phyloP scores from a whole-genome alignment of 2,797 vertebrate genomes.

The Micrastur ruficollis region DNA sequence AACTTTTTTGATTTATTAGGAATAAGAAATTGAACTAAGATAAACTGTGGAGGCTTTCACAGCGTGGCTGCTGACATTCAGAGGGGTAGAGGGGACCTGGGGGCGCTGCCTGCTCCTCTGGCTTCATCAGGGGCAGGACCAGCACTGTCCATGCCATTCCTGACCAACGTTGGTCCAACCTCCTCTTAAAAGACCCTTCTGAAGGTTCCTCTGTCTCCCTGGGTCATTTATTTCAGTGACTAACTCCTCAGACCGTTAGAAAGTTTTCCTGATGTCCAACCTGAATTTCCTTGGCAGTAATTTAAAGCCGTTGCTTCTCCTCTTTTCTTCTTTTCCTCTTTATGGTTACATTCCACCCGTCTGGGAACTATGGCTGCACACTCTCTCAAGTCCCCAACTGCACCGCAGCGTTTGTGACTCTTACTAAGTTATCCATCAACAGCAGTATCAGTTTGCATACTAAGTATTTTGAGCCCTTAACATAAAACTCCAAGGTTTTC shows the following conservation, averaged over 20 bases:
- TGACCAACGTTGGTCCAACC: background rate
- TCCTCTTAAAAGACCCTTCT: background rate
- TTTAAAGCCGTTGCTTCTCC: background rate
- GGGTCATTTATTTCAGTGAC: background rate
- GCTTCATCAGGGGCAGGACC: background rate
- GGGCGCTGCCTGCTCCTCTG: background rate
- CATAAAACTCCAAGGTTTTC: conserved; percentile 4
- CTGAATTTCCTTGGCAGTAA: background rate
- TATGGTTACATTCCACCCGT: background rate
- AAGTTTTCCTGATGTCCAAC: background rate
- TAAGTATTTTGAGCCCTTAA: background rate
- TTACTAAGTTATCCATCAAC: conserved; percentile 25
- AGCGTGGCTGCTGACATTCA: background rate
- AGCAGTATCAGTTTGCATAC: background rate
- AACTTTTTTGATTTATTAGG: background rate
- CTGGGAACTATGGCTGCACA: background rate
- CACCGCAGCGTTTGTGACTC: background rate
- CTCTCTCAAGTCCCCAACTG: background rate
- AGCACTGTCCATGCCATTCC: background rate
- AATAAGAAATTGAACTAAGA: background rate
- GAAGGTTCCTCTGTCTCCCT: background rate
- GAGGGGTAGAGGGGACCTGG: background rate
- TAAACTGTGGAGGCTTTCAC: background rate
- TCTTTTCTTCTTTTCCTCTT: background rate
- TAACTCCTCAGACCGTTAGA: background rate